These are phyloP conservation scores for Helicoverpa armigera DNA, from an alignment of 1,140 invertebrate genomes.

Conservation along the genomic window DNA sequence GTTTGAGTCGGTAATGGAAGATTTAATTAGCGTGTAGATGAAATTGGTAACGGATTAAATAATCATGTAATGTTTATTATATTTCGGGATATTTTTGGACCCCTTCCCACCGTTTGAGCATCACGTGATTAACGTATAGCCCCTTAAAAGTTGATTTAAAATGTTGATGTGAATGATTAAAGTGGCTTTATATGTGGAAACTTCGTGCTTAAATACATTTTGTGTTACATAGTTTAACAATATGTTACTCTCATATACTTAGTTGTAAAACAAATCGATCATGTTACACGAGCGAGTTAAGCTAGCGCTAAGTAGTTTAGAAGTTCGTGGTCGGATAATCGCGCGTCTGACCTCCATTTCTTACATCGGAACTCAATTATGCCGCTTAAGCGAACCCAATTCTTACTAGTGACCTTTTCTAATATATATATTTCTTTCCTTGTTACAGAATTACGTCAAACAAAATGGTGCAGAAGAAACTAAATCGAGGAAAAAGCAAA, in stretches of 20 bases:
- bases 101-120: no score
- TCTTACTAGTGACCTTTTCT: conserved; percentile 4
- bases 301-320: not conserved
- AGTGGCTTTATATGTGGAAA: not conserved
- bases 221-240: not conserved
- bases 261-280: not conserved
- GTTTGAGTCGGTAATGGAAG: no score
- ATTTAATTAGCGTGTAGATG: no score
- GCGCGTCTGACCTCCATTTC: not conserved
- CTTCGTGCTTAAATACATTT: not conserved
- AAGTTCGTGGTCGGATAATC: not conserved
- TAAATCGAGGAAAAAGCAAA: not conserved
- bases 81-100: no score
- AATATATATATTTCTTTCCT: conserved; percentile 8
- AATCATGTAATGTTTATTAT: no score
- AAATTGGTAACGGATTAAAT: no score
- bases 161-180: not conserved
- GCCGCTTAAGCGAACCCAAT: not conserved
- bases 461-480: conserved; percentile 20
- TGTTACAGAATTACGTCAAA: conserved; percentile 24
- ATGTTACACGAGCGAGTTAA: not conserved
- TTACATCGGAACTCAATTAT: conserved; percentile 18
- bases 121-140: no score
- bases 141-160: no score
- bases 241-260: not conserved